Evolutionary conservation across 2,888 invertebrate genomes (phyloP), one percentile per base, ranked within the genome.

Genomic region (Drosophila pegasa): DNA sequence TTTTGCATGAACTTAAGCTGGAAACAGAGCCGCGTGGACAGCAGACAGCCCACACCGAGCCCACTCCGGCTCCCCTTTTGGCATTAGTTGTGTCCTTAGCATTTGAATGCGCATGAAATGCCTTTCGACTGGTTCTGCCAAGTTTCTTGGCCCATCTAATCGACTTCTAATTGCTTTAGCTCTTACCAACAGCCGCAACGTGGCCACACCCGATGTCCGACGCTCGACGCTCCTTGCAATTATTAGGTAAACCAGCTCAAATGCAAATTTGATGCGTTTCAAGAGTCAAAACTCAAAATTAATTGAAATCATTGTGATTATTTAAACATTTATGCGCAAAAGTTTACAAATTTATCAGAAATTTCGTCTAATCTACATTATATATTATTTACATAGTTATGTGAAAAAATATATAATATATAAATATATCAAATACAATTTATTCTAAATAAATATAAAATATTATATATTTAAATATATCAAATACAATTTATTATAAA

Each of bases 101-200:
- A 86, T 82, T 83, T 83, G 87, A 83, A 86, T 86, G 80, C 71
- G 75, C 70, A 57, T 78, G 80, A 75, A 87, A 84, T 87, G 82
- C 16, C 71, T 68, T 63, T 64, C 57, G 73, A 73, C 73, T 79
- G 74, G 82, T 69, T 33, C 18, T 79, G 74, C 85, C 70, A 85
- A 81, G 62, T 63, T 69, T 47, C 62, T 67, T 60, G 48, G 60
- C 60, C 71, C 71, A 27, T 45, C 64, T 86, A 85, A 88, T 85
- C 88, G 88, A 85, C 76, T 88, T 83, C 87, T 85, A 88, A 88
- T 85, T 85, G 74, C 88, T 83, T 80, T 75, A 88, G 88, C 83
- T 67, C 16, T 54, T 70, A 52, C 76, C 74, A 70, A 45, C 73
- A 60, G 78, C 71, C 64, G 51, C 65, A 68, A 60, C 59, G 64